phyloP scores from a whole-genome alignment of 2,888 invertebrate species.

The Orgyia antiqua region DNA sequence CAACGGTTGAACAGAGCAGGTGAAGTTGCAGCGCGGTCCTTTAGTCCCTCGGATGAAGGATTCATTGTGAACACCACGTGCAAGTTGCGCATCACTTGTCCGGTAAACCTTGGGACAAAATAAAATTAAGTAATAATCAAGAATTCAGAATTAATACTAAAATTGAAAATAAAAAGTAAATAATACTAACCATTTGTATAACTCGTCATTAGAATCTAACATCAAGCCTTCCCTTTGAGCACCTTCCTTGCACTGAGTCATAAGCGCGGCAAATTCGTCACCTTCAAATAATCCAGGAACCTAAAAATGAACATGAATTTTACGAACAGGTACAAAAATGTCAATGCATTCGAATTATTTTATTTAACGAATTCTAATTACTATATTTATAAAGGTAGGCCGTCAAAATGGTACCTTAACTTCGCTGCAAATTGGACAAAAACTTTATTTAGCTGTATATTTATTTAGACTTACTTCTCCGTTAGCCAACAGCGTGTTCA shows the following conservation, averaged over 20 bases:
- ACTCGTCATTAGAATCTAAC: constrained; percentile 98
- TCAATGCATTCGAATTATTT: no score
- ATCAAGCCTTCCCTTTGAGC: constrained; percentile 98
- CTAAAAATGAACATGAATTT: constrained; percentile 30
- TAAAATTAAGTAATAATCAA: not conserved
- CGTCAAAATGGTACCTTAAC: no score
- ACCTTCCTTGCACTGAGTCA: constrained; percentile 99
- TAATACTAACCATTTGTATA: constrained; percentile 93
- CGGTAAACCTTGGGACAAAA: constrained; percentile 84
- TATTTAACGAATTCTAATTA: no score
- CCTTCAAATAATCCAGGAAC: constrained; percentile 96
- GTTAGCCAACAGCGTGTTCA: constrained; percentile 99
- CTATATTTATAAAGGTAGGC: no score
- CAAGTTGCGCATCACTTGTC: constrained; percentile 98
- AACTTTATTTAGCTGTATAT: no score
- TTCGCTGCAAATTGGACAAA: no score
- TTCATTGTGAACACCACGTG: constrained; percentile 99
- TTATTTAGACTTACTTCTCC: constrained; percentile 83
- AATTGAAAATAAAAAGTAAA: not conserved
- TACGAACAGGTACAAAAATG: no score
- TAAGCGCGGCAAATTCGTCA: constrained; percentile 98
- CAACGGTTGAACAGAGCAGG: constrained; percentile 99
- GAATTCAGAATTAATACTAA: no score
- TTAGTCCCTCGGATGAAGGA: constrained; percentile 98
- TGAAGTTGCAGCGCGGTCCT: constrained; percentile 98